Percentiles rank a stretch among this genome's conserved stretches.
phyloP scores from a whole-genome alignment of 2,797 vertebrate genomes.

The Falco cherrug region DNA sequence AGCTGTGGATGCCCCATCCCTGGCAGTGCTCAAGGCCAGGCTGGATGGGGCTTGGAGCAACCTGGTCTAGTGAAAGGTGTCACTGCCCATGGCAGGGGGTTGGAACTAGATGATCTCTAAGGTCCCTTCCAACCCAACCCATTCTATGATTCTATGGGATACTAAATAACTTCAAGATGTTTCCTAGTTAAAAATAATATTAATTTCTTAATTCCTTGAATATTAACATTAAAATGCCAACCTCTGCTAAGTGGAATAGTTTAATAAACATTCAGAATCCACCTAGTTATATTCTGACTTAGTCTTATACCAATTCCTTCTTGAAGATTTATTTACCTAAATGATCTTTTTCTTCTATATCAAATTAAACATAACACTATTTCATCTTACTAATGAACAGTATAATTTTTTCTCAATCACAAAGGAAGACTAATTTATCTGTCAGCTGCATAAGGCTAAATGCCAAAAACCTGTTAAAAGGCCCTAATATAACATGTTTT shows the following conservation, averaged over 20 bases:
- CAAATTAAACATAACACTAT: slow-evolving; percentile 4
- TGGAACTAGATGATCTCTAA: neutral
- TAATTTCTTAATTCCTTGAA: neutral
- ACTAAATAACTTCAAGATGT: neutral
- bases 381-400: slow-evolving; percentile 62
- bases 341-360: slow-evolving; percentile 10
- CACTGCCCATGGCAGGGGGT: too few species aligned
- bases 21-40: neutral
- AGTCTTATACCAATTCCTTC: neutral
- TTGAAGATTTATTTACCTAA: slow-evolving; percentile 41
- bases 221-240: neutral
- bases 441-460: slow-evolving; percentile 65
- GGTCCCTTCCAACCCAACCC: neutral
- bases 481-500: slow-evolving; percentile 71
- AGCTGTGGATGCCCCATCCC: too few species aligned
- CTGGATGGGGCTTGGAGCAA: neutral
- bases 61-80: neutral
- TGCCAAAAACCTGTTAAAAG: slow-evolving; percentile 77
- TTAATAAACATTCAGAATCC: neutral
- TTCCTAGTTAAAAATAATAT: neutral
- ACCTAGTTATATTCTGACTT: neutral
- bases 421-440: slow-evolving; percentile 73
- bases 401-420: slow-evolving; percentile 58
- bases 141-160: neutral
- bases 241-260: neutral